Base-by-base conservation (phyloP, 2,888 invertebrate species). In the Aelia acuminata region DNA sequence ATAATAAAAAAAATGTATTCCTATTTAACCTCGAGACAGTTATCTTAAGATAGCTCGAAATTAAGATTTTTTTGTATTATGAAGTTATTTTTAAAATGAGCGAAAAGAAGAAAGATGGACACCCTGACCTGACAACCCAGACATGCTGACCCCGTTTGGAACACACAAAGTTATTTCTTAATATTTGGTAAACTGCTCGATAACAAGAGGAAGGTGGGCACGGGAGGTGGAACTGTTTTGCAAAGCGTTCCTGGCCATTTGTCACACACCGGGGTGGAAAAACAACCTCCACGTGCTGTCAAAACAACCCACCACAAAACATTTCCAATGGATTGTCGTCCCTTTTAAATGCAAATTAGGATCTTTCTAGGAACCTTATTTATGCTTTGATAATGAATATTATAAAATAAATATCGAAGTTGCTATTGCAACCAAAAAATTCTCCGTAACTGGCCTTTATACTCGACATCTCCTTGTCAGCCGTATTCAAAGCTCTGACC, bases 311-410 rank as follows among this genome's bases (percentile, higher is more conserved):
- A 15, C 39, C 43, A 22, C 43, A 47, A 80, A 80, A n/a, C 39
- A 4, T 80, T 80, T 80, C 43, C 80, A n/a, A 80, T 80, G 3
- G n/a, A 43, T 43, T 22, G 4, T 39, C 80, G n/a, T 5, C n/a
- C n/a, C 80, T 80, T 47, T 80, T 80, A 80, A 70, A 70, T 70
- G 63, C 63, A 70, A 70, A 70, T 70, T 70, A 70, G 63, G 7
- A 35, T 20, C 18, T 5, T 35, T 35, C 1, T 35, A 10, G 18
- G 15, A 13, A 57, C 15, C n/a, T 57, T 57, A 57, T 57, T 53
- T 26, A 31, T 57, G 63, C 15, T 31, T 31, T 31, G 15, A 70
- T 7, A 70, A 18, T 15, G 20, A 70, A 43, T 43, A 10, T 43
- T 43, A n/a, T 43, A 43, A 7, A 43, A 43, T 43, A 7, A 43